Evolutionary conservation across 2,797 vertebrate genomes (phyloP).

Genomic region (Etheostoma perlongum): DNA sequence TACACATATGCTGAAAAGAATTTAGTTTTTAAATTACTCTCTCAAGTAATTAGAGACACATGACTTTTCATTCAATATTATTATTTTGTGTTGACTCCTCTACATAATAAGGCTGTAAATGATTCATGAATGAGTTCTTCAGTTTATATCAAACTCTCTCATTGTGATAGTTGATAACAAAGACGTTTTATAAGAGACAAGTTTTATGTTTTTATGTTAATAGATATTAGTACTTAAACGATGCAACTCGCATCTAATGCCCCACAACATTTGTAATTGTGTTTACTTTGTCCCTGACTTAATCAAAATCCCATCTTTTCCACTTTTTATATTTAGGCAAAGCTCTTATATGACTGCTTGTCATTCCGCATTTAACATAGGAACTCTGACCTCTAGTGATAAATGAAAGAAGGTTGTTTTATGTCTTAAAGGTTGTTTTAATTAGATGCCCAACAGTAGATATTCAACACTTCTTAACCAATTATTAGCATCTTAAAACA

Average conservation of each 20-base stretch:
- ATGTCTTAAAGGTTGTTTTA: background rate
- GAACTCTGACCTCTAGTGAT: background rate
- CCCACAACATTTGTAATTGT: background rate
- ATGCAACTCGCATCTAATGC: background rate
- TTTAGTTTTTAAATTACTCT: constrained; percentile 8
- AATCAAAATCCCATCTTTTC: background rate
- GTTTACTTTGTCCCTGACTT: background rate
- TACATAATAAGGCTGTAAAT: background rate
- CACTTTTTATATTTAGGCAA: background rate
- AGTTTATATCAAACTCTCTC: background rate
- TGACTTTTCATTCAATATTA: constrained; percentile 26
- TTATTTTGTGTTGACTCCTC: constrained; percentile 19
- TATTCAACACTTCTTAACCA: no score
- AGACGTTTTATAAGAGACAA: background rate
- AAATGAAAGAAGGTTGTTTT: background rate
- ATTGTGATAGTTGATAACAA: background rate
- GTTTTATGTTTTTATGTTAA: background rate
- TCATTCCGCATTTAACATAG: background rate
- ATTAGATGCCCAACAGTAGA: background rate
- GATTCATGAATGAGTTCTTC: background rate
- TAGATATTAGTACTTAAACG: background rate
- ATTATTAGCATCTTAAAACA: no score
- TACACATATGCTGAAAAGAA: constrained; percentile 31
- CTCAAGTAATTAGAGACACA: constrained; percentile 44
- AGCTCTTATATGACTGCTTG: background rate